phyloP scores from a whole-genome alignment of 2,113 vertebrate species.

The Cryptotis parvus region DNA sequence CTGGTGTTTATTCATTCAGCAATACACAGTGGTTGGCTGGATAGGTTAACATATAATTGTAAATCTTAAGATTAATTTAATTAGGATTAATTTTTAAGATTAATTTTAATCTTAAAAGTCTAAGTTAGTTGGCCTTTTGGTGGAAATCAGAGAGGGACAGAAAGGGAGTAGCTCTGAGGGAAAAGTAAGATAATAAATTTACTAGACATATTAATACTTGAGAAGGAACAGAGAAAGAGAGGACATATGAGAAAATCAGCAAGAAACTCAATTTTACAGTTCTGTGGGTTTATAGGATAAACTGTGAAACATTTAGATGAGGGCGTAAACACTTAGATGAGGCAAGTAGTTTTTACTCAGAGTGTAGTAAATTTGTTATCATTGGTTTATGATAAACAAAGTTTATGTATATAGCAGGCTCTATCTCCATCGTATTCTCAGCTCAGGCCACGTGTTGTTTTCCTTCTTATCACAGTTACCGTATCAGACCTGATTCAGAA shows the following conservation, averaged over 20 bases:
- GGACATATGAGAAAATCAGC: neutral
- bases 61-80: too few relatives aligned
- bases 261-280: neutral
- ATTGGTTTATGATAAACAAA: neutral
- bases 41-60: neutral
- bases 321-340: neutral
- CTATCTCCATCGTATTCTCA: neutral
- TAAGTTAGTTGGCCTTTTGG: neutral
- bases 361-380: neutral
- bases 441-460: too few relatives aligned
- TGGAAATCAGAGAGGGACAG: neutral
- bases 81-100: too few relatives aligned
- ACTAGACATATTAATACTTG: neutral
- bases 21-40: neutral
- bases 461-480: too few relatives aligned
- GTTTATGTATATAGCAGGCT: neutral
- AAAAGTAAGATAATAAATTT: neutral
- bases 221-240: neutral
- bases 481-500: too few relatives aligned
- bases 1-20: neutral
- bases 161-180: neutral
- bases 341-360: slow-evolving; percentile 11
- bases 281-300: neutral
- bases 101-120: neutral
- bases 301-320: neutral